A percentile compares a stretch with the other conserved stretches of the same genome.
phyloP scores from a whole-genome alignment of 2,797 vertebrate genomes.

The Poecilia gillii region DNA sequence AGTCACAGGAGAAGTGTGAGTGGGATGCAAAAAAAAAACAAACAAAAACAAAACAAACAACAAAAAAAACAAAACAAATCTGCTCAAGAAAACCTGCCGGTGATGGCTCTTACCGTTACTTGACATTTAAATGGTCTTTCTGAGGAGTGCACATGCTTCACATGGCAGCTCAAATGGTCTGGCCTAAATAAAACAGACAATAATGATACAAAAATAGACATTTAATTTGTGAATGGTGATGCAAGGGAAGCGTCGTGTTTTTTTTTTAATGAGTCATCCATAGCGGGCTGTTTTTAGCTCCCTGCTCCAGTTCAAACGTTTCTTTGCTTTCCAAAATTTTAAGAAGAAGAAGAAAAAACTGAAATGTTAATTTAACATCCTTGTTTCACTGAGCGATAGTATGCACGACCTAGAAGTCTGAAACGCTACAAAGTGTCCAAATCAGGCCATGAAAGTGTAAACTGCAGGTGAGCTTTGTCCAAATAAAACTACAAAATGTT shows the following conservation, averaged over 20 bases:
- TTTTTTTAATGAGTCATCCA: neutral
- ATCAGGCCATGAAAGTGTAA: neutral
- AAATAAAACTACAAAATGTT: neutral
- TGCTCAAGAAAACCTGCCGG: neutral
- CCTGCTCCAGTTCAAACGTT: neutral
- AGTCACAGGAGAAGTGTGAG: constrained; percentile 41
- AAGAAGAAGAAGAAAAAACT: neutral
- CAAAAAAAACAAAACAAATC: neutral
- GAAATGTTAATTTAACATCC: neutral
- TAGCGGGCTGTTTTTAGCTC: neutral
- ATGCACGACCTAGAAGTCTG: neutral
- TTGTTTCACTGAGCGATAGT: neutral
- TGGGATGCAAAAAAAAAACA: neutral
- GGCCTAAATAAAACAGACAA: constrained; percentile 82
- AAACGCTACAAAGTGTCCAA: neutral
- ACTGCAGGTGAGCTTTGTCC: too few species aligned
- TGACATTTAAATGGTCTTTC: constrained; percentile 99
- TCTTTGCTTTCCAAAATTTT: neutral
- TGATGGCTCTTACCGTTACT: constrained; percentile 88
- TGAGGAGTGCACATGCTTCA: constrained; percentile 99
- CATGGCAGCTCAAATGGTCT: constrained; percentile 99
- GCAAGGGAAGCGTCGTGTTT: neutral
- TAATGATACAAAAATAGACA: constrained; percentile 34
- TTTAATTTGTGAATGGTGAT: constrained; percentile 16
- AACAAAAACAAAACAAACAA: too few species aligned